Conservation (phyloP, 2,888 invertebrate species). For the Aporophyla lueneburgensis region DNA sequence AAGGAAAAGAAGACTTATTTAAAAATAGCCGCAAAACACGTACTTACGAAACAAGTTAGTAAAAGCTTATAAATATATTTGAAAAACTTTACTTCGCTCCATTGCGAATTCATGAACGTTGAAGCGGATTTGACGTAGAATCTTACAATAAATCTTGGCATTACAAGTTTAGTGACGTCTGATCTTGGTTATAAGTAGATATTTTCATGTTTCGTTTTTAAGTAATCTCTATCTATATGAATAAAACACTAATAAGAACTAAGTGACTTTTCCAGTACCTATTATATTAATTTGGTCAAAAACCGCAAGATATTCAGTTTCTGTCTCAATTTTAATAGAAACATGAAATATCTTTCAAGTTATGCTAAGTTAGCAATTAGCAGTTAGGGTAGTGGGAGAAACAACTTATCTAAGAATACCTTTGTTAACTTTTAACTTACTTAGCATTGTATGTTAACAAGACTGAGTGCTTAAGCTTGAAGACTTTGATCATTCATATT, state of each 20-base stretch:
- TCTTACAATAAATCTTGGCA: neutral
- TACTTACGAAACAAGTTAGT: neutral
- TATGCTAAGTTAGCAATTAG: constrained; percentile 17
- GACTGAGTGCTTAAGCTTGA: neutral
- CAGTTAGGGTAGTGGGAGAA: constrained; percentile 9
- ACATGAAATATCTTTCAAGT: constrained; percentile 44
- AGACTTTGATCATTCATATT: constrained; percentile 22
- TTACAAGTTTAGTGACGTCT: neutral
- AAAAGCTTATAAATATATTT: neutral
- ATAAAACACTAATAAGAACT: neutral
- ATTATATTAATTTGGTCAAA: neutral
- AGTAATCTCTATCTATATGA: neutral
- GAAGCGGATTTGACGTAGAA: neutral
- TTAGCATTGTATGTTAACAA: constrained; percentile 2
- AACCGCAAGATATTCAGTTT: neutral
- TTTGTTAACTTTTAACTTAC: constrained; percentile 12
- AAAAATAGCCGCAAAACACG: neutral
- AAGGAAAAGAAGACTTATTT: neutral
- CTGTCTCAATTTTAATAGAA: constrained; percentile 20
- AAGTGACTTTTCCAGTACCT: neutral
- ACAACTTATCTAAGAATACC: constrained; percentile 25
- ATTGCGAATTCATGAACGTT: neutral
- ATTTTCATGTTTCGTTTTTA: neutral
- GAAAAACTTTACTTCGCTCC: neutral
- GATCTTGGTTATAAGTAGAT: neutral